phyloP scores from a whole-genome alignment of 2,797 vertebrate genomes.

The Cyprinodon diabolis region DNA sequence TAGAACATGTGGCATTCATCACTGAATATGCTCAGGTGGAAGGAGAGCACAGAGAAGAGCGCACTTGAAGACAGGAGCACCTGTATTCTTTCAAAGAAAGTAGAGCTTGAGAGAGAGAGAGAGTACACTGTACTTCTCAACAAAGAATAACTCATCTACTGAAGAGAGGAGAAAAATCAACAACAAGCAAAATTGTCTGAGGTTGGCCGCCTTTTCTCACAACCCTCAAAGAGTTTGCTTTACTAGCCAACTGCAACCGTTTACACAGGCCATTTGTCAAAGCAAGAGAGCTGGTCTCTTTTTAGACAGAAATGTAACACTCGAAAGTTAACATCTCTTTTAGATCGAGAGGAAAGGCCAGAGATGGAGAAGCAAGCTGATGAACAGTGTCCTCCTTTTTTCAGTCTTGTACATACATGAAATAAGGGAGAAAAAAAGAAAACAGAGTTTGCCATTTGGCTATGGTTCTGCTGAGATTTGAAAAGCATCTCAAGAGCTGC shows the following conservation, averaged over 20 bases:
- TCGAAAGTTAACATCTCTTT: conserved; percentile 74
- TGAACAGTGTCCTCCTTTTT: conserved; percentile 71
- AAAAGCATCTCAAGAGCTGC: conserved; percentile 42
- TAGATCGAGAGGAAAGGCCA: conserved; percentile 56
- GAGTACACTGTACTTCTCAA: conserved; percentile 34
- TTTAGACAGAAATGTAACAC: conserved; percentile 66
- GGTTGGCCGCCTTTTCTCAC: conserved; percentile 26
- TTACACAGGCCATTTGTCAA: conserved; percentile 53
- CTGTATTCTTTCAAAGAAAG: conserved; percentile 40
- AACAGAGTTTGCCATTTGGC: conserved; percentile 55
- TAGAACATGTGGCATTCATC: conserved; percentile 31
- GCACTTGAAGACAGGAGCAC: conserved; percentile 41
- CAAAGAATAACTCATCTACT: conserved; percentile 53
- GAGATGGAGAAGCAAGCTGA: conserved; percentile 45
- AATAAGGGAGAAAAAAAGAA: conserved; percentile 58
- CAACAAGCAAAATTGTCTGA: conserved; percentile 35
- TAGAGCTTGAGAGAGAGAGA: conserved; percentile 33
- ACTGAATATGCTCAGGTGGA: conserved; percentile 30
- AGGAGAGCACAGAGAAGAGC: conserved; percentile 18
- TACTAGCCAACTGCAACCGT: conserved; percentile 49
- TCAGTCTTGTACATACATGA: conserved; percentile 78
- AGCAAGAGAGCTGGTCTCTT: conserved; percentile 70
- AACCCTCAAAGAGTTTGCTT: conserved; percentile 48
- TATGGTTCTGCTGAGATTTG: conserved; percentile 52
- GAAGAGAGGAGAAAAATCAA: conserved; percentile 19